These are phyloP conservation scores for Sweltsa coloradensis DNA, from an alignment of 1,140 invertebrate species.

Conservation along the genomic window DNA sequence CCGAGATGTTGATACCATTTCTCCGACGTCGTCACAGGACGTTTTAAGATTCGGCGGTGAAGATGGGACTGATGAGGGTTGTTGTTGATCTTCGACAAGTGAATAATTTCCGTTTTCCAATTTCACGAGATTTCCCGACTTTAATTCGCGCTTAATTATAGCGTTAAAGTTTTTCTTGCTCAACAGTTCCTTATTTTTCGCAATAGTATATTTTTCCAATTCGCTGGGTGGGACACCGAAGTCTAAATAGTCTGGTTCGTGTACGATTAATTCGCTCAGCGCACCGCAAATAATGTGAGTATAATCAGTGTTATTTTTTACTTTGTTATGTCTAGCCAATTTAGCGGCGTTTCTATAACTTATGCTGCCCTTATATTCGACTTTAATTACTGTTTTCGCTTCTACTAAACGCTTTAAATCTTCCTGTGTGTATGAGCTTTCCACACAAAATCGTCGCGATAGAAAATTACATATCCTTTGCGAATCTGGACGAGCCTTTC, in stretches of 20 bases:
- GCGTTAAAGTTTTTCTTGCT: slow-evolving; percentile 48
- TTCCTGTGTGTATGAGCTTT: slow-evolving; percentile 52
- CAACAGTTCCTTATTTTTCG: slow-evolving; percentile 46
- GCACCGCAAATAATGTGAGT: slow-evolving; percentile 43
- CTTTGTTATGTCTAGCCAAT: slow-evolving; percentile 38
- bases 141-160: slow-evolving; percentile 50
- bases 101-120: slow-evolving; percentile 52
- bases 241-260: slow-evolving; percentile 55
- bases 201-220: slow-evolving; percentile 45
- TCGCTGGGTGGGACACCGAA: slow-evolving; percentile 50
- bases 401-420: slow-evolving; percentile 64
- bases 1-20: no score
- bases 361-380: slow-evolving; percentile 74
- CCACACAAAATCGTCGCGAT: slow-evolving; percentile 56
- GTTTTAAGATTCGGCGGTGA: no score
- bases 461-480: slow-evolving; percentile 72
- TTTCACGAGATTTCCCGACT: slow-evolving; percentile 49
- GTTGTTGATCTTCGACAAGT: slow-evolving; percentile 33
- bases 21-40: no score
- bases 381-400: slow-evolving; percentile 63
- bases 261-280: slow-evolving; percentile 50
- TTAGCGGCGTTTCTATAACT: slow-evolving; percentile 73
- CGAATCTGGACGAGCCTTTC: slow-evolving; percentile 72
- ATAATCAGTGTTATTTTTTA: slow-evolving; percentile 27
- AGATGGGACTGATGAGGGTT: no score